Conservation (phyloP, 2,797 vertebrate genomes). For the Cetoscarus ocellatus region DNA sequence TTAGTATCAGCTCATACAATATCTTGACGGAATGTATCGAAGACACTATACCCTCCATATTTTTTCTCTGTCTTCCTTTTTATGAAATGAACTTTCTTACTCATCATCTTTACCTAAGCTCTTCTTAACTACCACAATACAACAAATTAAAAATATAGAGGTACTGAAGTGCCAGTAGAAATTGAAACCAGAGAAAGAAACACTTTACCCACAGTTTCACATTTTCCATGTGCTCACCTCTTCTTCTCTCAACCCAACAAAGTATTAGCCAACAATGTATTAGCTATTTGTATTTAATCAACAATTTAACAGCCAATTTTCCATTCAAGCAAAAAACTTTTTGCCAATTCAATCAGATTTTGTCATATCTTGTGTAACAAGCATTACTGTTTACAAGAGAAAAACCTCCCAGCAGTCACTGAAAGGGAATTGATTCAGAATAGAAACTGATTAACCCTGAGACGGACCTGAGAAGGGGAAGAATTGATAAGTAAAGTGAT, state of each 20-base stretch:
- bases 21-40: no score
- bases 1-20: no score
- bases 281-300: conserved; percentile 7
- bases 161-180: background rate
- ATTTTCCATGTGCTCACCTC: no score
- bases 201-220: no score
- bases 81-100: background rate
- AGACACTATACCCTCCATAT: no score
- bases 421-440: conserved; percentile 18
- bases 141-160: no score
- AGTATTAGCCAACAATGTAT: background rate
- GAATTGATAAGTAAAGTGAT: conserved; percentile 38
- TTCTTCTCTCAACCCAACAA: background rate
- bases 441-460: background rate
- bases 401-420: conserved; percentile 18
- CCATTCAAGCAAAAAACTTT: conserved; percentile 8
- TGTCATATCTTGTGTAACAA: conserved; percentile 1
- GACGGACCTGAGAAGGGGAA: background rate
- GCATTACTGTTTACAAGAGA: background rate
- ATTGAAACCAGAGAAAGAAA: background rate
- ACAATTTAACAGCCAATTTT: conserved; percentile 8
- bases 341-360: conserved; percentile 25
- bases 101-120: background rate
- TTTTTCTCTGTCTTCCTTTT: background rate
- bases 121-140: no score